Base-by-base conservation (phyloP, 2,888 invertebrate genomes). In the Aproaerema taeniolella region DNA sequence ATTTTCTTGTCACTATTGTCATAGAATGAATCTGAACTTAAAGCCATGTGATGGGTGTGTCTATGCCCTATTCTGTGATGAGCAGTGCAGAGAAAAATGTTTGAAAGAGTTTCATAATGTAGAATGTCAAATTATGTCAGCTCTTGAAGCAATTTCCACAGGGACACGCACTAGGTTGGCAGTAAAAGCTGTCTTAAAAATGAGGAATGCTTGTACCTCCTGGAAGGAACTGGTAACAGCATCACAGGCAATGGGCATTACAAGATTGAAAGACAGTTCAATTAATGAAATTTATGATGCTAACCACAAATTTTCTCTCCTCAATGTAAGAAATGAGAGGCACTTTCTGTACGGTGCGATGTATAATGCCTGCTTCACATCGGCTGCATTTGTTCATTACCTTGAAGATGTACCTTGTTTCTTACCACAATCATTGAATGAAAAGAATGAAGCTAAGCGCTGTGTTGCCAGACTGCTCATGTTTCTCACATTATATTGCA, bases 21-120 rank as follows among this genome's bases (percentile, higher is more conserved):
- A 55, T n/a, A 55, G 45, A 31, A 30, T 47, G n/a, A 11, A 34
- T 15, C 35, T 52, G 6, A 58, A 58, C 34, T 42, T 64, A 25
- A 47, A 53, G 10, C 61, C 63, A 0, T 64, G 63, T 30, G 49
- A 56, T 4, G 40, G 35, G 3, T 64, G 63, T 31, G 46, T 44
- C 31, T 3, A 9, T n/a, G 56, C 44, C 3, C 28, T 62, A 9
- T 64, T 58, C 34, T 64, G 63, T 35, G 38, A 47, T 41, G 43
- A 54, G 9, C 9, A 38, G 3, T 64, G 63, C 39, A 54, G 39
- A 42, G 25, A 30, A n/a, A 24, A 32, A 7, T 52, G 55, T 35
- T 3, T 42, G 11, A 16, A 39, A 0, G 51, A 58, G 25, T 58
- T 52, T 12, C 63, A 64, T 29, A 28, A 40, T 0, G 37, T 46